Base-by-base conservation (phyloP, 2,888 invertebrate genomes). In the Rhagonycha fulva region DNA sequence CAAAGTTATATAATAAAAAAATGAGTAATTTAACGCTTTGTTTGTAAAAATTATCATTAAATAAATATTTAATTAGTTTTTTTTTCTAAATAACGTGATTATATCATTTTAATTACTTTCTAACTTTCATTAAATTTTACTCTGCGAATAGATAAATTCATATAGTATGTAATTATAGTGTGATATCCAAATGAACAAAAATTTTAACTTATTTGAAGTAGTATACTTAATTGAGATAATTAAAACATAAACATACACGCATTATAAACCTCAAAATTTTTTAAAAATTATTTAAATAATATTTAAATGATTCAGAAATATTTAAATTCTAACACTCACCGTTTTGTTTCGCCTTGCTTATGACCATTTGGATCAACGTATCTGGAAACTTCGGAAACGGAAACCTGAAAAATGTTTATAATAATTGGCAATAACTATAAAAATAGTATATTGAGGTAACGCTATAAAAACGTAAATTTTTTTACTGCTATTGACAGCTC, bases 361-460 rank as follows among this genome's bases (percentile, higher is more conserved):
- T 68, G 23, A 62, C 61, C n/a, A 66, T 66, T 66, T 19, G 63
- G 63, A 24, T 75, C 75, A 32, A 71, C 32, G 67, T 68, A 70
- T 32, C 67, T 75, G 14, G 68, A 62, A 19, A 75, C 67, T 28
- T 67, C 75, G 68, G 75, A 70, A 75, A 75, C 71, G 61, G 75
- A 75, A 67, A 75, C 75, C 75, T 75, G 30, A 71, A 75, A 73
- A 75, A 70, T 72, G 68, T 72, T 72, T 72, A 72, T 68, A 68
- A 72, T 72, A 72, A 72, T 72, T 72, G 72, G 24, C 68, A 32
- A 28, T 68, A 30, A 72, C 68, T 68, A 68, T 28, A 72, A 14
- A 72, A 26, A 14, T 30, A 72, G 60, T 30, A 72, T 67, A 67
- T 63, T 32, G 72, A 63, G 47, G 61, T 32, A 68, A 60, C 7